Conservation (phyloP, 2,888 invertebrate genomes). For the Helleia helle region DNA sequence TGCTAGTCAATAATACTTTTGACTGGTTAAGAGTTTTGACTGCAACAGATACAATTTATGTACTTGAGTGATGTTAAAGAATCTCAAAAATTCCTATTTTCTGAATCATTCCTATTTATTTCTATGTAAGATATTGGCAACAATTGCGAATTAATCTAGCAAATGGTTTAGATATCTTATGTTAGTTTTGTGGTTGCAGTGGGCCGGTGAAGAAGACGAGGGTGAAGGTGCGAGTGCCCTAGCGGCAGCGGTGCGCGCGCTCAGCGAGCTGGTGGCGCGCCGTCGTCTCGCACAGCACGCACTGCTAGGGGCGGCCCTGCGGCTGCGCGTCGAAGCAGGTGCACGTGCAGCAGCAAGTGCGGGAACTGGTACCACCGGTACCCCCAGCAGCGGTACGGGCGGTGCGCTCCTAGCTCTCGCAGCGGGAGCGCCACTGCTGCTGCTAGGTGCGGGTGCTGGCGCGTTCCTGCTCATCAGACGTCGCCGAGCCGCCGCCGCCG, state of each 20-base stretch:
- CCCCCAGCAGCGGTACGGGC: conserved; percentile 31
- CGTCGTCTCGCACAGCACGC: conserved; percentile 52
- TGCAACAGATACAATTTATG: too few species aligned
- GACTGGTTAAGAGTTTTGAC: too few species aligned
- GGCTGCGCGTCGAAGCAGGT: conserved; percentile 40
- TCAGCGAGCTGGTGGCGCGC: conserved; percentile 50
- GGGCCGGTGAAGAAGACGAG: conserved; percentile 56
- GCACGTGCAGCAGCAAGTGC: conserved; percentile 24
- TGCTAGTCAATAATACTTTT: too few species aligned
- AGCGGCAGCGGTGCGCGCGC: conserved; percentile 47
- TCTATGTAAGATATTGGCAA: too few species aligned
- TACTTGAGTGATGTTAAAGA: too few species aligned
- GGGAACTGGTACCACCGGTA: conserved; percentile 84
- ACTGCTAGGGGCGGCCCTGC: conserved; percentile 51
- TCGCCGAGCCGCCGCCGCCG: conserved; percentile 53
- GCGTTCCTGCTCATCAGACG: conserved; percentile 30
- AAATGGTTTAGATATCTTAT: too few species aligned
- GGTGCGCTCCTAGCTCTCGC: conserved; percentile 31
- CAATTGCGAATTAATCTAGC: too few species aligned
- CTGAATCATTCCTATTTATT: too few species aligned
- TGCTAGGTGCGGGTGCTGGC: conserved; percentile 38
- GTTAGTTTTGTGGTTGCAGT: too few species aligned
- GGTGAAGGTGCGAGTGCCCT: conserved; percentile 36
- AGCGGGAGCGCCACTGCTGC: conserved; percentile 25
- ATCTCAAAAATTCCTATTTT: too few species aligned